phyloP scores from a whole-genome alignment of 2,888 invertebrate species.

The Morpho achilles region DNA sequence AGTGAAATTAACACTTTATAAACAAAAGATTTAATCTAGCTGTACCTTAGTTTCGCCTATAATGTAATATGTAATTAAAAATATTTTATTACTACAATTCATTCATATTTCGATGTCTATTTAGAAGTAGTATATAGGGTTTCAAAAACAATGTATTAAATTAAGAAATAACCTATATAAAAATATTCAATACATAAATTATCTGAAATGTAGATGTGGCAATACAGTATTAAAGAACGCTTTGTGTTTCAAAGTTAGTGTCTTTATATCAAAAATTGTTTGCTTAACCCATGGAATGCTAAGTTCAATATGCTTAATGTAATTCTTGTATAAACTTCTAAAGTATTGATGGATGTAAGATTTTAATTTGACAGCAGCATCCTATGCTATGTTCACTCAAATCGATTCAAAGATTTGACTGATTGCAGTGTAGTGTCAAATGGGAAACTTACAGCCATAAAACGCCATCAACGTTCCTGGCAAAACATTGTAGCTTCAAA shows the following conservation, averaged over 20 bases:
- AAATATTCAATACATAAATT: constrained; percentile 30
- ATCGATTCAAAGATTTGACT: constrained; percentile 67
- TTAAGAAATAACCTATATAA: constrained; percentile 37
- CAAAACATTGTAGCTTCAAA: constrained; percentile 45
- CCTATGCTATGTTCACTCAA: constrained; percentile 64
- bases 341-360: constrained; percentile 48
- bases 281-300: too few species aligned
- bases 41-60: constrained; percentile 70
- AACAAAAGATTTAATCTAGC: constrained; percentile 22
- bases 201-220: constrained; percentile 31
- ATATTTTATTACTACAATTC: constrained; percentile 72
- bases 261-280: too few species aligned
- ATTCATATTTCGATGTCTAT: constrained; percentile 61
- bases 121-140: constrained; percentile 65
- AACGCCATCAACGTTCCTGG: constrained; percentile 55
- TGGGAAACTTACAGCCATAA: constrained; percentile 39
- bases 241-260: constrained; percentile 3
- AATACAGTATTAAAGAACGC: constrained; percentile 42
- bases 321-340: constrained; percentile 27
- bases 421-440: constrained; percentile 59
- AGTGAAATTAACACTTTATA: too few species aligned
- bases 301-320: not conserved
- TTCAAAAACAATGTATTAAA: constrained; percentile 55
- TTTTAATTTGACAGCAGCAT: constrained; percentile 61
- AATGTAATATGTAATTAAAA: constrained; percentile 31